A percentile compares a stretch with the other conserved stretches of the same genome.
Conservation (phyloP, 1,140 invertebrate species). For the Venturia canescens region DNA sequence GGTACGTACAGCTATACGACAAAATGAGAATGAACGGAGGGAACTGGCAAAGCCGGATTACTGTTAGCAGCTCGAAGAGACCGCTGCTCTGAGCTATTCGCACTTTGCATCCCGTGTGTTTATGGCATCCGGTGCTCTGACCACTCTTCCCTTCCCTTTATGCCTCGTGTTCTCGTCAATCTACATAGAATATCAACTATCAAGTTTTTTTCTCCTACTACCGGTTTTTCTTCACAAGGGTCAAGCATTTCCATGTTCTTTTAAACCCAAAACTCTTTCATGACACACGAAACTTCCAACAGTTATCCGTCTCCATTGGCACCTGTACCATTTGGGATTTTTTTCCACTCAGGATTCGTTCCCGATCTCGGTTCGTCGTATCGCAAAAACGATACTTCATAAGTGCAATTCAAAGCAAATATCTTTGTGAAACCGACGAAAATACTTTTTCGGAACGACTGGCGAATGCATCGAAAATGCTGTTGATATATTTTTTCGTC, state of each 20-base stretch:
- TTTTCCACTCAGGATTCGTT: no score
- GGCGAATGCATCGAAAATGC: no score
- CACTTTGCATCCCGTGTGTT: slow-evolving; percentile 59
- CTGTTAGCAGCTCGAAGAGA: slow-evolving; percentile 56
- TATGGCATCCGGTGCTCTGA: slow-evolving; percentile 52
- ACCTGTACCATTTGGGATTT: no score
- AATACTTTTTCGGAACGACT: no score
- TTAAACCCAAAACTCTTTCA: background rate
- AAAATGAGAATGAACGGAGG: slow-evolving; percentile 32
- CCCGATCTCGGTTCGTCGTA: no score
- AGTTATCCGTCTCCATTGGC: no score
- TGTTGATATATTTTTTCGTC: no score
- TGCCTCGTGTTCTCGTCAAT: background rate
- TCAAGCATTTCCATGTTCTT: background rate
- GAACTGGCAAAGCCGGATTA: slow-evolving; percentile 60
- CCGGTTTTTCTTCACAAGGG: no score
- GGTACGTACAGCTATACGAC: background rate
- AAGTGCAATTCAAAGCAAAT: no score
- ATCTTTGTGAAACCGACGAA: no score
- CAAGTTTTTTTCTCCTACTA: background rate
- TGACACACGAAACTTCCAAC: no score
- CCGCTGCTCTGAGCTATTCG: slow-evolving; percentile 58
- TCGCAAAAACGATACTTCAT: no score
- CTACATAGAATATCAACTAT: background rate
- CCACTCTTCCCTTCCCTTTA: background rate